Evolutionary conservation across 2,797 vertebrate genomes (phyloP).

Genomic region (Nannoperca australis): DNA sequence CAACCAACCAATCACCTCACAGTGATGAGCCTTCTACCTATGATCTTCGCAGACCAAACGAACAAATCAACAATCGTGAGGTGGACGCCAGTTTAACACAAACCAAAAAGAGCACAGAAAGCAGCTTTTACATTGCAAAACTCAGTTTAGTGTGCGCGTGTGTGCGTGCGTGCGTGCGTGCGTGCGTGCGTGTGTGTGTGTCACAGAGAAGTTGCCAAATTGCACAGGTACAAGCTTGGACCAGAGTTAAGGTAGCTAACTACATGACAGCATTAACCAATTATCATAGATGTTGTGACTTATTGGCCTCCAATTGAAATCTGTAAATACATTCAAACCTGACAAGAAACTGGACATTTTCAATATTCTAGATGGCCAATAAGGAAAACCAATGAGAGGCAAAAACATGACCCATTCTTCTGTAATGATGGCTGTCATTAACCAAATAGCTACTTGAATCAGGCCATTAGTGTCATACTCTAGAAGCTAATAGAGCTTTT

Average conservation of each 20-base stretch:
- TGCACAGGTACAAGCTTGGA: conserved; percentile 29
- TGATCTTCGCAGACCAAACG: conserved; percentile 48
- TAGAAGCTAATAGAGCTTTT: conserved; percentile 3
- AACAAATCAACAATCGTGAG: conserved; percentile 25
- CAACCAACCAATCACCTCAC: conserved; percentile 51
- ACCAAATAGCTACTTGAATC: conserved; percentile 9
- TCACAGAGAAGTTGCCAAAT: conserved; percentile 31
- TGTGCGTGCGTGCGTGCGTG: not conserved
- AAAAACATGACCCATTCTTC: not conserved
- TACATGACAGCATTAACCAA: conserved; percentile 29
- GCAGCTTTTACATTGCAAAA: conserved; percentile 16
- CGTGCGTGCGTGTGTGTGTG: not conserved
- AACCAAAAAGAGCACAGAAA: conserved; percentile 38
- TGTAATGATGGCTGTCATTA: conserved; percentile 12
- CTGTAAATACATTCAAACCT: not conserved
- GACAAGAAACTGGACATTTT: not conserved
- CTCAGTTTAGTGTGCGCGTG: not conserved
- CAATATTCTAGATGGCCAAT: not conserved
- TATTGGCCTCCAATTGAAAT: not conserved
- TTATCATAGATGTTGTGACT: not conserved
- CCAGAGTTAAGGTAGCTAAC: conserved; percentile 40
- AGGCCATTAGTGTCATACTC: conserved; percentile 1
- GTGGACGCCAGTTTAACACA: conserved; percentile 10
- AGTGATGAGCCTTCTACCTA: conserved; percentile 39
- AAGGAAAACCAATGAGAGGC: not conserved